Conservation (phyloP, 2,888 invertebrate genomes). For the Phyllotreta cruciferae region DNA sequence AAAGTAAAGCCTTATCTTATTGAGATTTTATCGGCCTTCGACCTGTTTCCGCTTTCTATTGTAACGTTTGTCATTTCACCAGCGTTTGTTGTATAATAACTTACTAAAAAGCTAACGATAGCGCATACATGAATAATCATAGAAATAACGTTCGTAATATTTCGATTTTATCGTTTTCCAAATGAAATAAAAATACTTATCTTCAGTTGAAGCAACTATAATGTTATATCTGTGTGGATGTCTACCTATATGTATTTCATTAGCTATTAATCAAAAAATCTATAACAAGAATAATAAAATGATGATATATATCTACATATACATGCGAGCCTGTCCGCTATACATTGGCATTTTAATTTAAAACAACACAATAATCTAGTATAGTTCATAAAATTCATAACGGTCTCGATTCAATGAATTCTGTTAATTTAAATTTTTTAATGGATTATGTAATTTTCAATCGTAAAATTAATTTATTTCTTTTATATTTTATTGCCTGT, state of each 20-base stretch:
- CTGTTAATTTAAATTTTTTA: conserved; percentile 8
- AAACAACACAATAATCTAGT: conserved; percentile 4
- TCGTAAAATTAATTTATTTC: conserved; percentile 8
- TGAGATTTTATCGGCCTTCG: conserved; percentile 6
- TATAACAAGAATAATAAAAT: conserved; percentile 4
- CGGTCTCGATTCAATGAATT: conserved; percentile 4
- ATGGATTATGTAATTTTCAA: conserved; percentile 9
- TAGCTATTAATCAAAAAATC: conserved; percentile 3
- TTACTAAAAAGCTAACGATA: too few species aligned
- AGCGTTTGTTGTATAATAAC: too few species aligned
- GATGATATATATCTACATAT: conserved; percentile 2
- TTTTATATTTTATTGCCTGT: neutral
- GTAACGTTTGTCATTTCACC: neutral
- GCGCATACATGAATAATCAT: too few species aligned
- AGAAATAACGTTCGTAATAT: too few species aligned
- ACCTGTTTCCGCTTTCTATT: conserved; percentile 12
- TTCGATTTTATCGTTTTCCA: too few species aligned
- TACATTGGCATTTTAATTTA: neutral
- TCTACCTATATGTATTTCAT: too few species aligned
- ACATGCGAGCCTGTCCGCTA: neutral
- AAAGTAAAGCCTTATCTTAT: conserved; percentile 11
- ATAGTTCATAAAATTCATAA: conserved; percentile 11
- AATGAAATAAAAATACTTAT: too few species aligned
- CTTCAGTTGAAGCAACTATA: too few species aligned
- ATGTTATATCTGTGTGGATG: too few species aligned